Conservation (phyloP, 2,113 vertebrate species). For the Albula goreensis region DNA sequence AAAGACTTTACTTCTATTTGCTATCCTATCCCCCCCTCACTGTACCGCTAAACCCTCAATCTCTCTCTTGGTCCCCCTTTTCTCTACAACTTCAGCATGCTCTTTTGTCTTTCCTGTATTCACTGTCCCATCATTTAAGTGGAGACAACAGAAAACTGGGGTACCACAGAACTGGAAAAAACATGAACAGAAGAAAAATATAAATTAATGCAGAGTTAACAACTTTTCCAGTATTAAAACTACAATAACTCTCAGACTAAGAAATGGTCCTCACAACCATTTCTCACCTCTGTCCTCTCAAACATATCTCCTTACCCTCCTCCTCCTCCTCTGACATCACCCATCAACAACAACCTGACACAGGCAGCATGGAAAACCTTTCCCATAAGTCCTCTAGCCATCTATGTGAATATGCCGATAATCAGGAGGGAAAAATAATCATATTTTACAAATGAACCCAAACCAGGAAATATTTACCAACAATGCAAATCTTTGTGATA, state of each 20-base stretch:
- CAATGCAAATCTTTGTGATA: not conserved
- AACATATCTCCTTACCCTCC: not conserved
- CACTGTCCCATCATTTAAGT: not conserved
- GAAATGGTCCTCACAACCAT: not conserved
- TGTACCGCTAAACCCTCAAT: not conserved
- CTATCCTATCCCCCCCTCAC: not conserved
- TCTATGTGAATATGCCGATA: not conserved
- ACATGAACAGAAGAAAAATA: not conserved
- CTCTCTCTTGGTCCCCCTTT: not conserved
- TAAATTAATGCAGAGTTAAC: not conserved
- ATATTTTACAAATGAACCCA: not conserved
- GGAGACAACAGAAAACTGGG: not conserved
- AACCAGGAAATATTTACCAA: not conserved
- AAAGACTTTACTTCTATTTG: not conserved
- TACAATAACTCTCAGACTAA: not conserved
- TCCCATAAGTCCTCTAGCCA: not conserved
- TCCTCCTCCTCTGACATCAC: not conserved
- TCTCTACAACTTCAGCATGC: not conserved
- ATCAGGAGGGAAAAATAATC: not conserved
- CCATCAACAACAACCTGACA: not conserved
- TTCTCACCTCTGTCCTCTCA: not conserved
- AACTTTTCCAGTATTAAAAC: not conserved
- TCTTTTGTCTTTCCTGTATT: not conserved
- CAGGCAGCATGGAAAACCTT: not conserved
- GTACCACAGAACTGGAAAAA: not conserved